Evolutionary conservation across 92 coral and sea anemone genomes (phyloP).

Genomic region (Palythoa heliodiscus): DNA sequence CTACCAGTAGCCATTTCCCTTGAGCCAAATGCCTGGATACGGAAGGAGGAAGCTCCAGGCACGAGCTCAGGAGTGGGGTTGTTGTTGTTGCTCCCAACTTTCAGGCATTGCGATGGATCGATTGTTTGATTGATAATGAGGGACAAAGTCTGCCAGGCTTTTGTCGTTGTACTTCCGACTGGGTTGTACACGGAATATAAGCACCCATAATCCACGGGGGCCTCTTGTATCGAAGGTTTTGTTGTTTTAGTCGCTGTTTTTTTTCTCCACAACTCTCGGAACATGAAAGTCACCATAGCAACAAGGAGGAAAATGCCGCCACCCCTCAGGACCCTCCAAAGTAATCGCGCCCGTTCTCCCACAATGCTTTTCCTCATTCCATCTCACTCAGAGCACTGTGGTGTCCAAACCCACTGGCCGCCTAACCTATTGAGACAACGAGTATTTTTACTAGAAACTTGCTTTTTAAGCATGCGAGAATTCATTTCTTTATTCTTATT

Average conservation of each 20-base stretch:
- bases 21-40: conserved; percentile 84
- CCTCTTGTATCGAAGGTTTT: conserved; percentile 38
- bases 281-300: conserved; percentile 35
- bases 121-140: conserved; percentile 63
- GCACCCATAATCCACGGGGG: conserved; percentile 72
- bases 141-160: conserved; percentile 69
- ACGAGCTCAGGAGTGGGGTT: not conserved
- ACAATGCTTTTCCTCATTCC: conserved; percentile 39
- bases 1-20: conserved; percentile 82
- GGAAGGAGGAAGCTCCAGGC: conserved; percentile 64
- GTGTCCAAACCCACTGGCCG: not conserved
- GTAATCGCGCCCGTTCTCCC: conserved; percentile 24
- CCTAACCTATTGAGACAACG: not conserved
- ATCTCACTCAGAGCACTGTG: not conserved
- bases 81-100: conserved; percentile 1
- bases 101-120: conserved; percentile 35
- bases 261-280: conserved; percentile 53
- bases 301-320: conserved; percentile 39
- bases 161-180: conserved; percentile 14
- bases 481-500: too few relatives aligned
- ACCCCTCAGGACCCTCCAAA: conserved; percentile 6
- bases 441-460: too few relatives aligned
- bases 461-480: too few relatives aligned
- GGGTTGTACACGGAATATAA: conserved; percentile 76
- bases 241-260: conserved; percentile 13